Evolutionary conservation across 2,113 vertebrate species (phyloP).

Genomic region (Rana temporaria): DNA sequence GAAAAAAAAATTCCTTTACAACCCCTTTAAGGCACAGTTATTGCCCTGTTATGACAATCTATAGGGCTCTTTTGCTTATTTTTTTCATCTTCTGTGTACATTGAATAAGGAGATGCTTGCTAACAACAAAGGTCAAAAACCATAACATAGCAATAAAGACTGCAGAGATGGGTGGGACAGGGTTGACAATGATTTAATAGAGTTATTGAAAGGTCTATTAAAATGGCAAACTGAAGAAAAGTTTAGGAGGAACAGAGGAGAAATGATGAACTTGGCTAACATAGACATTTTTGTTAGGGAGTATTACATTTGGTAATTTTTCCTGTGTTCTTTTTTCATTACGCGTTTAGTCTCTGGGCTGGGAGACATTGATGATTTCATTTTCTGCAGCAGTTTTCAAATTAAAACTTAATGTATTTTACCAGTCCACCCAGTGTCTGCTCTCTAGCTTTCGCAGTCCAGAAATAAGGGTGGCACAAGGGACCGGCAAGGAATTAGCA

Average conservation of each 20-base stretch:
- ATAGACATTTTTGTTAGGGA: constrained; percentile 18
- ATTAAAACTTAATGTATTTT: constrained; percentile 59
- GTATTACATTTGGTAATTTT: constrained; percentile 19
- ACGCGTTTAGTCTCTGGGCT: constrained; percentile 55
- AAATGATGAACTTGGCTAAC: constrained; percentile 4
- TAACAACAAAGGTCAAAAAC: constrained; percentile 8
- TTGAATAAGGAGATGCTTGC: not conserved
- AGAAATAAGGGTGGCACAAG: constrained; percentile 28
- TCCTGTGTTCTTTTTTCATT: constrained; percentile 42
- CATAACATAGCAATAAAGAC: constrained; percentile 6
- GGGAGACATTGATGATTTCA: constrained; percentile 57
- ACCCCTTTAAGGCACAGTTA: no score
- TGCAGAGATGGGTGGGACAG: constrained; percentile 33
- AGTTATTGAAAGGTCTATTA: constrained; percentile 11
- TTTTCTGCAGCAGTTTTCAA: not conserved
- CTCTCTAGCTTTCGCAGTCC: constrained; percentile 21
- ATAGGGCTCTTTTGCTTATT: no score
- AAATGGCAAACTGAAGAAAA: constrained; percentile 11
- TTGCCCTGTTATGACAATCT: no score
- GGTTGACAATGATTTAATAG: constrained; percentile 23
- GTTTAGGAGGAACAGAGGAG: not conserved
- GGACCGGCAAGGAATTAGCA: constrained; percentile 40
- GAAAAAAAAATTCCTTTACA: no score
- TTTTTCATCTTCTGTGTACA: no score
- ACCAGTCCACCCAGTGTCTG: constrained; percentile 51